Percentiles rank a stretch among this genome's conserved stretches.
Conservation (phyloP, 2,797 vertebrate species). For the Poecilia picta region DNA sequence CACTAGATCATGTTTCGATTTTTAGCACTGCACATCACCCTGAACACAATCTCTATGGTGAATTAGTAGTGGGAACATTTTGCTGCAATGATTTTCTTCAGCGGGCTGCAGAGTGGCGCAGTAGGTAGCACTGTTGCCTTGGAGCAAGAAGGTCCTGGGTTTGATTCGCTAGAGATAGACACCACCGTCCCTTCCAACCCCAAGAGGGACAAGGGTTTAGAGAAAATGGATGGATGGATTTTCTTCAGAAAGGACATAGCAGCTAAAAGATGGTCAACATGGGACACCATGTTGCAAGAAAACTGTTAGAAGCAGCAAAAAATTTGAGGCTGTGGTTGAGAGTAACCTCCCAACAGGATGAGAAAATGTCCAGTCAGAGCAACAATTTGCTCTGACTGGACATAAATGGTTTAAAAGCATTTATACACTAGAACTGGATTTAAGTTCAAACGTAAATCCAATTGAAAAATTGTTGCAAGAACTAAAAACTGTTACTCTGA, state of each 20-base stretch:
- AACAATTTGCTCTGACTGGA: no score
- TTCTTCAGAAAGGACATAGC: neutral
- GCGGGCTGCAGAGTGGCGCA: no score
- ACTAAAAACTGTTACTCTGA: neutral
- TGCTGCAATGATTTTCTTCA: neutral
- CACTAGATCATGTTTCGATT: neutral
- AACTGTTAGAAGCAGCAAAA: neutral
- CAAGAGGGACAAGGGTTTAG: no score
- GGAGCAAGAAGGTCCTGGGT: no score
- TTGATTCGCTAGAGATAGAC: no score
- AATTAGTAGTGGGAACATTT: neutral
- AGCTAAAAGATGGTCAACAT: neutral
- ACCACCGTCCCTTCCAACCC: no score
- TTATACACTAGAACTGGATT: neutral
- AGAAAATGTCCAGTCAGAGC: neutral
- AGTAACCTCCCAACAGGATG: neutral
- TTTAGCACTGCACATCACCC: neutral
- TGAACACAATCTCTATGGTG: neutral
- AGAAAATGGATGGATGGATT: neutral
- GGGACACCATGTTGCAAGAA: neutral
- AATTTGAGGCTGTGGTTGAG: neutral
- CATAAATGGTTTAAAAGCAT: neutral
- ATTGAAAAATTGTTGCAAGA: neutral
- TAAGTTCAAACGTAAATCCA: neutral
- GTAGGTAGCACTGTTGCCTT: no score